These are phyloP conservation scores for Himantopus leucocephalus DNA, from an alignment of 2,113 vertebrate species.

Conservation along the genomic window DNA sequence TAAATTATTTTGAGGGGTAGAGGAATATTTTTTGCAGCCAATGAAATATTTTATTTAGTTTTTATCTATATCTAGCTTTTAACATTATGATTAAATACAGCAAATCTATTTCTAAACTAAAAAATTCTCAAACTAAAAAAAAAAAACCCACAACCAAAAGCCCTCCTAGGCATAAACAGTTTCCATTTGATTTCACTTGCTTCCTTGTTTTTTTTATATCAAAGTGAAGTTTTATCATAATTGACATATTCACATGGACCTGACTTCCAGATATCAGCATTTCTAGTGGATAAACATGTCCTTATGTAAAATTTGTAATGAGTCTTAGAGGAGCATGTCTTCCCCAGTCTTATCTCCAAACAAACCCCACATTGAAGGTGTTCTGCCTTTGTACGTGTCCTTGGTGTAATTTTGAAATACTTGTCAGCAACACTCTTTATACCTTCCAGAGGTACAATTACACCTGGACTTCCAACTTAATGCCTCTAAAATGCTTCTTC, in stretches of 20 bases:
- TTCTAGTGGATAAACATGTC: not conserved
- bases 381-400: not conserved
- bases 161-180: not conserved
- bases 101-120: not conserved
- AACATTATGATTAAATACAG: not conserved
- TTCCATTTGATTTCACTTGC: not conserved
- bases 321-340: not conserved
- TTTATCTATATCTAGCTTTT: not conserved
- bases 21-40: not conserved
- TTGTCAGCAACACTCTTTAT: not conserved
- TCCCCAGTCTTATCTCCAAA: not conserved
- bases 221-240: not conserved
- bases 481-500: conserved; percentile 38
- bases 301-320: not conserved
- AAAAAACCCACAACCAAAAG: accelerated
- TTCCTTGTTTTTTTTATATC: not conserved
- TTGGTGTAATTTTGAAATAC: not conserved
- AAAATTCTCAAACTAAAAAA: not conserved
- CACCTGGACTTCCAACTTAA: conserved; percentile 22
- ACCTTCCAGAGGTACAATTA: conserved; percentile 8
- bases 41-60: not conserved
- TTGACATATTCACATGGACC: not conserved
- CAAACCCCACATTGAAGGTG: not conserved
- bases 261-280: not conserved
- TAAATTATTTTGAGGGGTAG: accelerated